Base-by-base conservation (phyloP, 1,140 invertebrate genomes). In the Dreissena rostriformis region DNA sequence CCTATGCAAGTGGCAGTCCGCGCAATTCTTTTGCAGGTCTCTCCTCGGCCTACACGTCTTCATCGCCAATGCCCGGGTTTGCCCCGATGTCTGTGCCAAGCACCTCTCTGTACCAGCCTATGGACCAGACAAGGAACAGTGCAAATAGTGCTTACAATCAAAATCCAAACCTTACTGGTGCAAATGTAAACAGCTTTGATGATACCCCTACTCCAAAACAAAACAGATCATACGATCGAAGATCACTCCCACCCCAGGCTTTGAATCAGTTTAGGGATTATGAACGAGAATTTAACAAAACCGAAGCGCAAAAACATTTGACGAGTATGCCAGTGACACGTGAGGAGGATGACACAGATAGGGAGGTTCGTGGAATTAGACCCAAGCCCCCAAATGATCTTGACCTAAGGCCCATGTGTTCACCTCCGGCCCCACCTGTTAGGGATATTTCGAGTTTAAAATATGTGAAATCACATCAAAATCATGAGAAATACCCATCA, bases 401-500 rank as follows among this genome's bases (percentile, higher is more conserved):
- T 29, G 89, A 90, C 68, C 55, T 73, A 52, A 76, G 76, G 19
- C 86, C 88, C 2, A 81, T 87, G n/a, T 86, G 80, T 61, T 86
- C 84, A 11, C 88, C 88, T 17, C 89, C 88, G 14, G 86, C 87
- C 12, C 90, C 89, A 11, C 96, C 96, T 71, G 95, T 96, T 28
- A 94, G 96, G 85, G 96, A 96, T 92, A 95, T 96, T 26, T 95
- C 96, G 76, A 96, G 95, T 89, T 94, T 96, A 82, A 95, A 95
- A 88, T 96, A 96, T 93, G 87, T 86, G 15, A 92, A 91, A 76
- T 68, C 24, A 29, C 96, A 95, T 24, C 95, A 96, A 72, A 96
- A 95, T 79, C 96, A 97, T 94, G 96, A 97, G 92, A 97, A 97
- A 89, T 96, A 96, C 90, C 96, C 96, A 5, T 96, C 96, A 63